These are phyloP conservation scores for Ursus arctos DNA, from an alignment of 2,113 vertebrate genomes.

Conservation along the genomic window DNA sequence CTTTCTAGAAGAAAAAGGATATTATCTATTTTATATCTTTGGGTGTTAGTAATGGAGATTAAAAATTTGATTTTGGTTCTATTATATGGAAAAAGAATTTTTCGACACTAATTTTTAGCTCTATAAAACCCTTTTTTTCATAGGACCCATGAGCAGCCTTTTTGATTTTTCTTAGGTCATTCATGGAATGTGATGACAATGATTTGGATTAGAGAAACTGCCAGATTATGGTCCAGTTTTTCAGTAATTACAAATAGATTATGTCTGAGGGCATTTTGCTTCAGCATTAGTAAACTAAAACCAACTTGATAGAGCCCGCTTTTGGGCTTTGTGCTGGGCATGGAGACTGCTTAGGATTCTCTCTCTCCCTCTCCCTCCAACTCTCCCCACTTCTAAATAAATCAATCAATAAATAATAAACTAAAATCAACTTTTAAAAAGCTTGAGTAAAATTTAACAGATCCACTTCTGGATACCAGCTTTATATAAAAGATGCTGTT, in stretches of 20 bases:
- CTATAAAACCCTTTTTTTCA: slow-evolving; percentile 14
- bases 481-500: neutral
- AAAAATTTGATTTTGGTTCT: neutral
- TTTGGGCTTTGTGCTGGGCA: neutral
- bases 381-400: neutral
- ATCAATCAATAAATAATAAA: neutral
- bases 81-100: slow-evolving; percentile 11
- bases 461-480: slow-evolving; percentile 11
- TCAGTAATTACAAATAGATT: slow-evolving; percentile 74
- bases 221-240: slow-evolving; percentile 38
- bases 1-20: neutral
- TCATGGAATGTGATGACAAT: slow-evolving; percentile 39
- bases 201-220: slow-evolving; percentile 56
- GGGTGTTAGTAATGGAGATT: neutral
- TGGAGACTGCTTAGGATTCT: neutral
- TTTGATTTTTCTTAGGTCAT: slow-evolving; percentile 48
- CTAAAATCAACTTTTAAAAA: slow-evolving; percentile 49
- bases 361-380: neutral
- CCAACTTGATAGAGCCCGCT: neutral
- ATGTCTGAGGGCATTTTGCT: slow-evolving; percentile 18
- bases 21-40: slow-evolving; percentile 14
- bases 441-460: neutral
- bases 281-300: slow-evolving; percentile 58
- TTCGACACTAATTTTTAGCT: slow-evolving; percentile 23
- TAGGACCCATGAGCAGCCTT: neutral